Evolutionary conservation across 2,888 invertebrate species (phyloP), one percentile per base, ranked within the genome.

Genomic region (Malthinus flaveolus): DNA sequence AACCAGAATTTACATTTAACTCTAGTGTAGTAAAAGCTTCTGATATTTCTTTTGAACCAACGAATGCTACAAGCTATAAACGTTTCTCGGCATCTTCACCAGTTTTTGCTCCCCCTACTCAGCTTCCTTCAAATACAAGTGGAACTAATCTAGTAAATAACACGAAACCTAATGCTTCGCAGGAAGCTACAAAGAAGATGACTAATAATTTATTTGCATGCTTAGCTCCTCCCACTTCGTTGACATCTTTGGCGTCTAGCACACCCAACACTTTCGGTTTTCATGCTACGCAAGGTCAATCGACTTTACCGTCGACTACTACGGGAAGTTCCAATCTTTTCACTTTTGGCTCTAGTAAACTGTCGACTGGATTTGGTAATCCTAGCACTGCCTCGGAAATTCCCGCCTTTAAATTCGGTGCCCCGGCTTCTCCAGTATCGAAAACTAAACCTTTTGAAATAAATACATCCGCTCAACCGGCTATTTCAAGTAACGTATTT

Each of bases 401-500:
- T 12, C 62, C 68, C 12, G 34, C 60, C 7, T 68, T 68, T 51
- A 61, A 66, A 39, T 68, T 69, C 51, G 65, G 64, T n/a, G 36
- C 56, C 11, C 45, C 46, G 37, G 7, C 39, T 49, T 1, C 13
- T 23, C 23, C 23, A 23, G 5, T 23, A 23, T 23, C 23, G 5
- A 61, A 59, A 15, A 23, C 56, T 2, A 32, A 23, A 23, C 23
- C 58, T n/a, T 50, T 56, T 12, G 49, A 33, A 49, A 44, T 60
- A 23, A 55, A 12, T 44, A 57, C 48, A n/a, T 49, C 32, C 23
- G 31, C 31, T 7, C 45, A 13, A 33, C 49, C 10, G 15, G 11
- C 45, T 23, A 7, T 42, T n/a, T 12, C 39, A 13, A 36, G 23
- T 11, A 49, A 53, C 4, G 12, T 59, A 31, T 59, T 59, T 37